These are phyloP conservation scores for Tenrec ecaudatus DNA, from an alignment of 2,113 vertebrate species.

Conservation along the genomic window DNA sequence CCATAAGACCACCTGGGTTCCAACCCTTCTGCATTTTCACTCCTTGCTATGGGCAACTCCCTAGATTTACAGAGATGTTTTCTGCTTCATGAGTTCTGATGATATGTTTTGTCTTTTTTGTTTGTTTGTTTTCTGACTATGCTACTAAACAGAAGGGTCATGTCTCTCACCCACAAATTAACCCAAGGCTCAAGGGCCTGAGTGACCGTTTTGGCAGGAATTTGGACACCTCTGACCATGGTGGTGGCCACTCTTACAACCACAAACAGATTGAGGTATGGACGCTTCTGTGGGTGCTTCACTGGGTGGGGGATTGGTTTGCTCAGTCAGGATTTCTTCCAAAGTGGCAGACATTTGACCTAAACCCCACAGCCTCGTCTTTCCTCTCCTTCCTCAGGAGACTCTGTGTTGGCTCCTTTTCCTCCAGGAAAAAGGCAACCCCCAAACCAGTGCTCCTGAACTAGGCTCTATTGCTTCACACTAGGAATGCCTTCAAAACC, in stretches of 20 bases:
- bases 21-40: conserved; percentile 49
- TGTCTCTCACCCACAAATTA: conserved; percentile 84
- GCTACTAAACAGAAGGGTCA: conserved; percentile 84
- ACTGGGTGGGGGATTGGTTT: conserved; percentile 78
- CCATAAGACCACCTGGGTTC: conserved; percentile 22
- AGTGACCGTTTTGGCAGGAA: conserved; percentile 84
- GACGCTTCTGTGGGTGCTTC: conserved; percentile 81
- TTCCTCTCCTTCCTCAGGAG: conserved; percentile 50
- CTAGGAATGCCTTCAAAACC: neutral
- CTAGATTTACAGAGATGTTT: conserved; percentile 72
- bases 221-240: conserved; percentile 84
- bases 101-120: conserved; percentile 80
- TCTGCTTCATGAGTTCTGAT: conserved; percentile 80
- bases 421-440: conserved; percentile 33
- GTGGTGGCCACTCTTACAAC: conserved; percentile 85
- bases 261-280: conserved; percentile 85
- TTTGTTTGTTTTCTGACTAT: conserved; percentile 78
- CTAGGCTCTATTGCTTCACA: neutral
- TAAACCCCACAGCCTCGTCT: conserved; percentile 37
- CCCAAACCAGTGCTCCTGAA: neutral
- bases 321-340: conserved; percentile 54
- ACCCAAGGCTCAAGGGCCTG: conserved; percentile 83
- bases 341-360: neutral
- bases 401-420: conserved; percentile 47
- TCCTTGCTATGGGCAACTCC: conserved; percentile 68